Evolutionary conservation across 2,797 vertebrate genomes (phyloP), one percentile per base, ranked within the genome.

Genomic region (Oreonectes daqikongensis): DNA sequence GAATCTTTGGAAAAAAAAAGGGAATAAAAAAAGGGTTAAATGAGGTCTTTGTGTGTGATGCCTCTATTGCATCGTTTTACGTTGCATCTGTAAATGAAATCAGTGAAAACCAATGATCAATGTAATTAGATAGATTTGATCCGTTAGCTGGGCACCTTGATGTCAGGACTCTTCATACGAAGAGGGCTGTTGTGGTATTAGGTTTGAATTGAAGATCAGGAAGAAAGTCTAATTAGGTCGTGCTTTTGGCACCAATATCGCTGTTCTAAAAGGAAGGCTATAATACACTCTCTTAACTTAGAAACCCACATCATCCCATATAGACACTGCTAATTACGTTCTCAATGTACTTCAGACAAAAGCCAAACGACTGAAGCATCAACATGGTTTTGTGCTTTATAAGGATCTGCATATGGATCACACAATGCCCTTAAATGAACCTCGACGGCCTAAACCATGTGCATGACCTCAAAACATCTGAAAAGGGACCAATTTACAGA

Each of bases 131-230:
- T 79, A 82, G 82, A 85, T 85, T 81, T 84, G 84, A 91, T 88
- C 84, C 88, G 89, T 91, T 89, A 87, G 88, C 85, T 85, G 86
- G 85, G 86, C 65, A 79, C 72, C 85, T 84, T 71, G 82, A 82
- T 85, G 88, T 75, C n/a, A 85, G 46, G 60, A 17, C 11, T 52
- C 17, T 72, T 6, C 60, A 28, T 40, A 48, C 30, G 22, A 64
- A 74, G 18, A 35, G 18, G 12, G 11, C 15, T 0, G 2, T 28
- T 40, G 35, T 7, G 32, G 12, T 44, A 55, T 40, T 53, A 42
- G 48, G 24, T 24, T 74, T 65, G 32, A 64, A 52, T 53, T 20
- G 22, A 42, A 72, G 8, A 38, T 50, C 59, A 38, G 42, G 14
- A 50, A 63, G 70, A 18, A 28, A 46, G 70, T 18, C 44, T 64